Evolutionary conservation across 2,888 invertebrate species (phyloP).

Genomic region (Habrosyne pyritoides): DNA sequence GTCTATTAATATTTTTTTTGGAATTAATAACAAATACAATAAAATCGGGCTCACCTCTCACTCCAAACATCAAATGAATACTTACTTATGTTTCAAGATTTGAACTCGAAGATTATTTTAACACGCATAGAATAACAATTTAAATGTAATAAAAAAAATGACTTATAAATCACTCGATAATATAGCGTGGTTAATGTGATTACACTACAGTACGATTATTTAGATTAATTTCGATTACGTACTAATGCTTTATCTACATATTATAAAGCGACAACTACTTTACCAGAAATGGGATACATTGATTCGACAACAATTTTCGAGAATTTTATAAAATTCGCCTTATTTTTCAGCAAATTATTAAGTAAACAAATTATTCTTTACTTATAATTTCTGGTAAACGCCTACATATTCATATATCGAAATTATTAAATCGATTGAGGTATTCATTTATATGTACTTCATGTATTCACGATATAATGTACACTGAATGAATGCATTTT

Average conservation of each 20-base stretch:
- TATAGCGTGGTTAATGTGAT: neutral
- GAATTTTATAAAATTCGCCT: too few species aligned
- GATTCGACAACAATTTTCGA: too few species aligned
- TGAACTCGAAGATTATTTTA: neutral
- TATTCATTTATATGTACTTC: neutral
- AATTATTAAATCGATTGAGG: neutral
- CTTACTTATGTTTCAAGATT: neutral
- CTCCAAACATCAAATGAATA: neutral
- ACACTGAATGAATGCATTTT: neutral
- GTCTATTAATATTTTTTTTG: neutral
- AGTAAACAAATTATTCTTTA: too few species aligned
- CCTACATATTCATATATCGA: neutral
- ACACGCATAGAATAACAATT: neutral
- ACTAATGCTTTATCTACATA: neutral
- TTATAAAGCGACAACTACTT: neutral
- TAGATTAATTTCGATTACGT: neutral
- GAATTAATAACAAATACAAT: neutral
- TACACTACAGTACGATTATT: neutral
- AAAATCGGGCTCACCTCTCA: neutral
- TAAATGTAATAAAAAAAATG: neutral
- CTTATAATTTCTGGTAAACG: neutral
- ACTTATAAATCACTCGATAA: neutral
- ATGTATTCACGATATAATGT: neutral
- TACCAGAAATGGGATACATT: neutral
- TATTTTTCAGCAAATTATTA: too few species aligned